A percentile compares a stretch with the other conserved stretches of the same genome.
Evolutionary conservation across 2,113 vertebrate genomes (phyloP).

Genomic region (Tor tambroides): DNA sequence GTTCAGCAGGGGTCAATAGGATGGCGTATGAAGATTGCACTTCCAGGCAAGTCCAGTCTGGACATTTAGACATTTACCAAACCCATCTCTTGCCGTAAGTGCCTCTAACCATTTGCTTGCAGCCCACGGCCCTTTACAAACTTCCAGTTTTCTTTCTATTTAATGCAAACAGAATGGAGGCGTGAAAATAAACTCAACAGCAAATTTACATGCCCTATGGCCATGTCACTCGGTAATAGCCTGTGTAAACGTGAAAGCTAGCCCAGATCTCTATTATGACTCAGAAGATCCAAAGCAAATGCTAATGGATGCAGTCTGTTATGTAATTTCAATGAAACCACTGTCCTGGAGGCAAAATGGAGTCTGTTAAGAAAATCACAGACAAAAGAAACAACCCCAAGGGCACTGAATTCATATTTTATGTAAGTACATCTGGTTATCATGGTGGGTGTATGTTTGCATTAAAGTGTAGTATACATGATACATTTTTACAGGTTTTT

Average conservation of each 20-base stretch:
- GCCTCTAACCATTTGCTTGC: conserved; percentile 25
- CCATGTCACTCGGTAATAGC: conserved; percentile 40
- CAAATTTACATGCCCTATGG: conserved; percentile 37
- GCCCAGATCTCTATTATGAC: conserved; percentile 35
- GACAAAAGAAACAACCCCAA: conserved; percentile 24
- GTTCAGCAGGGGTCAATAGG: conserved; percentile 44
- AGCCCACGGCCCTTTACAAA: conserved; percentile 1
- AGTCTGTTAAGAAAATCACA: conserved; percentile 33
- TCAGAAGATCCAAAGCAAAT: conserved; percentile 46
- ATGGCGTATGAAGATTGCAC: conserved; percentile 39
- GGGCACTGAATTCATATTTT: conserved; percentile 3
- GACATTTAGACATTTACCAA: conserved; percentile 40
- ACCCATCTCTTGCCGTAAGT: conserved; percentile 16
- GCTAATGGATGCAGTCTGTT: conserved; percentile 42
- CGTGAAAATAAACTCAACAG: conserved; percentile 37
- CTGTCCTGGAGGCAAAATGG: conserved; percentile 24
- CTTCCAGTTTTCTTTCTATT: conserved; percentile 38
- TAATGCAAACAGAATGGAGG: conserved; percentile 44
- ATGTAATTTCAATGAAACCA: conserved; percentile 28
- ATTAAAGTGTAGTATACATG: neutral
- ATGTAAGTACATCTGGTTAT: conserved; percentile 20
- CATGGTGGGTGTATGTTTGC: conserved; percentile 7
- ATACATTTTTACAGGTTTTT: neutral
- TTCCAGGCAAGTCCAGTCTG: conserved; percentile 36
- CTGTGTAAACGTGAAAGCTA: conserved; percentile 34